Base-by-base conservation (phyloP, 2,888 invertebrate species). In the Eilema caniola region DNA sequence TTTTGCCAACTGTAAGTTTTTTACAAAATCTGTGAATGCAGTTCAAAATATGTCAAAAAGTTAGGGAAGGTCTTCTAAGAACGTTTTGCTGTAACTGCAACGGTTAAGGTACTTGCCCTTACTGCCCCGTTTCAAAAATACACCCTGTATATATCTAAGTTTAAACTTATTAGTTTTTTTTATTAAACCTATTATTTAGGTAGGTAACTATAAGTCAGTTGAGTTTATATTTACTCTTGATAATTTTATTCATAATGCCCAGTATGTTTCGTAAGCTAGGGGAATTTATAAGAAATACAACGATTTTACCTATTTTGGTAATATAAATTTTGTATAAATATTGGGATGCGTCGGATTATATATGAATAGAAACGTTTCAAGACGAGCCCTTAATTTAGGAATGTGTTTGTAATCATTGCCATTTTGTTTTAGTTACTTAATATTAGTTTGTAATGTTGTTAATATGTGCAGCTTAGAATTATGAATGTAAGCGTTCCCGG, bases 341-440 rank as follows among this genome's bases (percentile, higher is more conserved):
- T 64, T 71, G 62, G 53, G 62, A 62, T 59, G 66, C n/a, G 62
- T 70, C 25, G 33, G 31, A 37, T 62, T 59, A 74, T 59, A 59
- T 59, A 72, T 67, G 1, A 68, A 66, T 56, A 25, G 56, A 73
- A 72, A 33, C 16, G 31, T 16, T 77, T 75, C 67, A 74, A 74
- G 71, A 47, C 57, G 28, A 74, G 66, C 75, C 79, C 75, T 73
- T 80, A 69, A 25, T 71, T 73, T 68, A 71, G 60, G 79, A 80
- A 82, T 74, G 61, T 76, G 73, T 85, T 85, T 89, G 77, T 87
- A 86, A 90, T 87, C 88, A 92, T 93, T 92, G 93, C 92, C 93
- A 92, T 92, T 91, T 91, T 81, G 82, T 83, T 85, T 89, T 85
- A 89, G 88, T 85, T 90, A 89, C 86, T 88, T 90, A 88, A 86